Evolutionary conservation across 2,113 vertebrate species (phyloP).

Genomic region (Melanocharis versteri): DNA sequence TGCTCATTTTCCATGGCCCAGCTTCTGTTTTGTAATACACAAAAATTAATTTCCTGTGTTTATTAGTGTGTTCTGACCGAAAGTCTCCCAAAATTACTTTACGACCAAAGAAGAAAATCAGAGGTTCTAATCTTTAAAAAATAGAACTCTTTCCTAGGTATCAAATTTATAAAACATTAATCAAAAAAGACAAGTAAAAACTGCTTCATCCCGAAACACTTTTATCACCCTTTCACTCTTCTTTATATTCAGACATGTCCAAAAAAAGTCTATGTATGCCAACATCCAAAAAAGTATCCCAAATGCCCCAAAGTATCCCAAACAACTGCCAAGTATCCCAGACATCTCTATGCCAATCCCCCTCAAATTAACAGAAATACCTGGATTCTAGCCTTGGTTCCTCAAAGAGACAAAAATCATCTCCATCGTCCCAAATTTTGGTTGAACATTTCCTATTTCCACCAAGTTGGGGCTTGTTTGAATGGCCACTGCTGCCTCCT

Average conservation of each 20-base stretch:
- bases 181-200: background rate
- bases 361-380: background rate
- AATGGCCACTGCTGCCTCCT: constrained; percentile 32
- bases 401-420: constrained; percentile 85
- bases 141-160: background rate
- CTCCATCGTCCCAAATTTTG: constrained; percentile 82
- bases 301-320: background rate
- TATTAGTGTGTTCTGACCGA: background rate
- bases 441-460: constrained; percentile 78
- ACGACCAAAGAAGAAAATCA: background rate
- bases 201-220: background rate
- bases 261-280: background rate
- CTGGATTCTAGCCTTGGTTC: constrained; percentile 68
- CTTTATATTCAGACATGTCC: background rate
- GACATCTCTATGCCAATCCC: background rate
- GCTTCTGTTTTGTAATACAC: background rate
- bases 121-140: background rate
- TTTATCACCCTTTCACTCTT: background rate
- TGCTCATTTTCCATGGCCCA: background rate
- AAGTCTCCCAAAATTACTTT: background rate
- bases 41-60: background rate
- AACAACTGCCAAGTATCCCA: background rate
- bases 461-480: constrained; percentile 31
- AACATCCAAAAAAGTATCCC: background rate
- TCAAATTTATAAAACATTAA: background rate